phyloP scores from a whole-genome alignment of 2,888 invertebrate species.

The Drosophila mayaguana region DNA sequence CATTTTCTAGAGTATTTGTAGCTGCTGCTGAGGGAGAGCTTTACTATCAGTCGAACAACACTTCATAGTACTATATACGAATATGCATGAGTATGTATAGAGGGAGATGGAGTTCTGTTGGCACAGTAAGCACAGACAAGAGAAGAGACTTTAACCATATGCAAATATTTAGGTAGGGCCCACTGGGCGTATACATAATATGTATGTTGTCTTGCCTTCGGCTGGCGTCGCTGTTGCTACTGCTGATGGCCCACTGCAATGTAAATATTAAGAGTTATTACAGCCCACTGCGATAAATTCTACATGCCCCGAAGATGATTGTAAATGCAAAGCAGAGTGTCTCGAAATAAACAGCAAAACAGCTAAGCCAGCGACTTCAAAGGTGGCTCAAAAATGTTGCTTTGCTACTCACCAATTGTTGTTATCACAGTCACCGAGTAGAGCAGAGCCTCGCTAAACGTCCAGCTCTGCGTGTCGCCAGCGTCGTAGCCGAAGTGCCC shows the following conservation, averaged over 20 bases:
- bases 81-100: not conserved
- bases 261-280: constrained; percentile 68
- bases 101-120: not conserved
- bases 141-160: constrained; percentile 50
- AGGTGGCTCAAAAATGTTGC: constrained; percentile 1
- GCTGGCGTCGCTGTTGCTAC: constrained; percentile 4
- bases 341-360: constrained; percentile 47
- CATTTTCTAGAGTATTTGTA: constrained; percentile 22
- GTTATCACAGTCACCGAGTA: constrained; percentile 95
- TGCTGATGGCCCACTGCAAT: constrained; percentile 30
- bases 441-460: constrained; percentile 92
- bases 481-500: constrained; percentile 70
- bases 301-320: constrained; percentile 31
- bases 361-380: constrained; percentile 25
- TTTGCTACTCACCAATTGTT: constrained; percentile 90
- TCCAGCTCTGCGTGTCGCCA: constrained; percentile 87
- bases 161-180: constrained; percentile 65
- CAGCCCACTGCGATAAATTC: constrained; percentile 36
- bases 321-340: constrained; percentile 8
- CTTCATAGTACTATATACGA: constrained; percentile 3
- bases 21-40: not conserved
- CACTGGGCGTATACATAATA: constrained; percentile 64
- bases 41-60: constrained; percentile 1
- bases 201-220: constrained; percentile 30
- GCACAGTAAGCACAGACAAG: constrained; percentile 4